Evolutionary conservation across 1,140 invertebrate genomes (phyloP), one percentile per base, ranked within the genome.

Genomic region (Nomia melanderi): DNA sequence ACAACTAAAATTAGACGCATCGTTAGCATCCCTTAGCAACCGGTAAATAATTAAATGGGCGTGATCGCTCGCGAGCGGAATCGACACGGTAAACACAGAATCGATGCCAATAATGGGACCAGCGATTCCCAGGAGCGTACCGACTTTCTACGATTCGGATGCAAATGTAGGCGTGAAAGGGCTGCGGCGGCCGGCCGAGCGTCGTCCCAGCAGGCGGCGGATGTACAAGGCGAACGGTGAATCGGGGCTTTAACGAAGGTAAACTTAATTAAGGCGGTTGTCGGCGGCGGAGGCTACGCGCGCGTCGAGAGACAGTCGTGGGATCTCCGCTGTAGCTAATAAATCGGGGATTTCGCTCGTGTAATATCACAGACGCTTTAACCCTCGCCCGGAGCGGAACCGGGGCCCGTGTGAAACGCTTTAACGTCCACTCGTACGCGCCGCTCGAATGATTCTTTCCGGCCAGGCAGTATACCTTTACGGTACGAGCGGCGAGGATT

Each of bases 211-310:
- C 63, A 39, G 54, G 53, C 64, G 39, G 64, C 64, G 63, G 73
- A 75, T 59, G 54, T 76, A 54, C 63, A 70, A 50, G 14, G 57
- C 27, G 56, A 62, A 71, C 44, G 29, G 27, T 56, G 47, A 70
- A 54, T 77, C 66, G 47, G 36, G 36, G 47, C 75, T 63, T 71
- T 77, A 77, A 77, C 57, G 56, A 77, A 63, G 67, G 44, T 76
- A 76, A 76, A 76, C 65, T 76, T 76, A 69, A 76, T 69, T 76
- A 69, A 76, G 73, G 54, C 27, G 59, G 56, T 76, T 67, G 73
- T 69, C 65, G 31, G 39, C 53, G 25, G 73, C 63, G 29, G 53
- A 47, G 65, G n/a, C 53, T 67, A n/a, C n/a, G 53, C 50, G 39
- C 33, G 25, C 36, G 54, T 59, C 27, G 47, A 50, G 47, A 50